Percentiles rank a stretch among this genome's conserved stretches.
These are phyloP conservation scores for Cherax destructor DNA, from an alignment of 1,140 invertebrate species.

Conservation along the genomic window DNA sequence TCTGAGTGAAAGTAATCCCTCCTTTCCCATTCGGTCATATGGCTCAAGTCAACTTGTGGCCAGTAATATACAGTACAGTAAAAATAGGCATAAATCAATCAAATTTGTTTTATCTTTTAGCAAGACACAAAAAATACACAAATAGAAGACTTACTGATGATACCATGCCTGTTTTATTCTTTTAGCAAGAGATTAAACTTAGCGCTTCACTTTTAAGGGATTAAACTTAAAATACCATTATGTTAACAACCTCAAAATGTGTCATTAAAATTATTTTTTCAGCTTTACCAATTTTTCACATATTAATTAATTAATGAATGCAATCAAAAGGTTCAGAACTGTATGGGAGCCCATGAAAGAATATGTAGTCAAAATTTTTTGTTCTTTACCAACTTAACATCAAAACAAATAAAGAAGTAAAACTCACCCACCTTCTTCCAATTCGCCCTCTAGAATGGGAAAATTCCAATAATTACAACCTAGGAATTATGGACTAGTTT, in stretches of 20 bases:
- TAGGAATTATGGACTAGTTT: slow-evolving; percentile 12
- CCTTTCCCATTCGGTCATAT: too few species aligned
- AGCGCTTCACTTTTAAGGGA: too few species aligned
- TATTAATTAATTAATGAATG: not conserved
- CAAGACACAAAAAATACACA: too few species aligned
- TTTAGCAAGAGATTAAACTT: too few species aligned
- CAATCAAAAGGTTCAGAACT: slow-evolving; percentile 13
- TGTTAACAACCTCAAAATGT: not conserved
- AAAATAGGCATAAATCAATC: too few species aligned
- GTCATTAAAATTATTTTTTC: not conserved
- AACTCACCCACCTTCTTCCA: slow-evolving; percentile 71
- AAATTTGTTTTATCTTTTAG: too few species aligned
- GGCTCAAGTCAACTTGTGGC: too few species aligned
- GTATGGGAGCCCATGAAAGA: not conserved
- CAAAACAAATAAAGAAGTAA: slow-evolving; percentile 61
- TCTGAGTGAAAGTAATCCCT: too few species aligned
- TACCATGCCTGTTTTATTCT: too few species aligned
- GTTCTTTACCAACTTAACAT: slow-evolving; percentile 15
- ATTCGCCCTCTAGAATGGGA: slow-evolving; percentile 69
- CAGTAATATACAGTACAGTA: too few species aligned
- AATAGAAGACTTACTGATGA: too few species aligned
- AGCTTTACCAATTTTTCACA: not conserved
- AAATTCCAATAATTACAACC: slow-evolving; percentile 63
- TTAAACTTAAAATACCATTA: too few species aligned
- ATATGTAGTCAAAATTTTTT: not conserved